phyloP scores from a whole-genome alignment of 2,113 vertebrate genomes.

The Chascanopsetta lugubris region DNA sequence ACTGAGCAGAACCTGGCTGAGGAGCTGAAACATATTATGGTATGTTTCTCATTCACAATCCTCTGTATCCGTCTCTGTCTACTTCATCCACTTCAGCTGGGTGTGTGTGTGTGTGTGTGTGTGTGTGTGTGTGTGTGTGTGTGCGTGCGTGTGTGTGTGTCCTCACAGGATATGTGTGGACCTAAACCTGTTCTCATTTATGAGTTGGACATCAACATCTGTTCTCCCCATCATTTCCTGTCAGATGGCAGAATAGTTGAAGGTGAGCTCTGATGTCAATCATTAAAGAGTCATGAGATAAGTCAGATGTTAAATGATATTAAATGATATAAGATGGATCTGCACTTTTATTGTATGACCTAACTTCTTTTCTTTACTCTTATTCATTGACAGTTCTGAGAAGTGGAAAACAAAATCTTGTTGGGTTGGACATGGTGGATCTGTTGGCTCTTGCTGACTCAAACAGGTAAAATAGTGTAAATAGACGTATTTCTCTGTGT shows the following conservation, averaged over 20 bases:
- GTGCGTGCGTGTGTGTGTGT: not conserved
- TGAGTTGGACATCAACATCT: slow-evolving; percentile 37
- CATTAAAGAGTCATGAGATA: not conserved
- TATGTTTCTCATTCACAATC: slow-evolving; percentile 42
- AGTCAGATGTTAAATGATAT: not conserved
- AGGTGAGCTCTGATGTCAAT: slow-evolving; percentile 38
- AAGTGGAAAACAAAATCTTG: slow-evolving; percentile 39
- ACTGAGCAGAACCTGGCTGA: slow-evolving; percentile 59
- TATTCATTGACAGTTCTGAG: slow-evolving; percentile 20
- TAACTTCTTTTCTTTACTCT: not conserved
- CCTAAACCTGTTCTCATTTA: slow-evolving; percentile 63
- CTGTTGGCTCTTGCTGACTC: slow-evolving; percentile 31
- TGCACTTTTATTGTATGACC: not conserved
- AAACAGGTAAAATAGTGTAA: slow-evolving; percentile 20
- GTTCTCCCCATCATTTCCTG: slow-evolving; percentile 27
- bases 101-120: not conserved
- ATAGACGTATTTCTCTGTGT: not conserved
- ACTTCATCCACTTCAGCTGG: not conserved
- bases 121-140: too few species aligned
- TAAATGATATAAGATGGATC: not conserved
- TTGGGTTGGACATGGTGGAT: slow-evolving; percentile 64
- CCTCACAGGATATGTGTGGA: slow-evolving; percentile 17
- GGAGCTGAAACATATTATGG: slow-evolving; percentile 75
- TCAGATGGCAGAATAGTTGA: slow-evolving; percentile 46
- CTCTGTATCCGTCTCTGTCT: not conserved